Evolutionary conservation across 2,888 invertebrate genomes (phyloP), one percentile per base, ranked within the genome.

Genomic region (Morpho deidamia): DNA sequence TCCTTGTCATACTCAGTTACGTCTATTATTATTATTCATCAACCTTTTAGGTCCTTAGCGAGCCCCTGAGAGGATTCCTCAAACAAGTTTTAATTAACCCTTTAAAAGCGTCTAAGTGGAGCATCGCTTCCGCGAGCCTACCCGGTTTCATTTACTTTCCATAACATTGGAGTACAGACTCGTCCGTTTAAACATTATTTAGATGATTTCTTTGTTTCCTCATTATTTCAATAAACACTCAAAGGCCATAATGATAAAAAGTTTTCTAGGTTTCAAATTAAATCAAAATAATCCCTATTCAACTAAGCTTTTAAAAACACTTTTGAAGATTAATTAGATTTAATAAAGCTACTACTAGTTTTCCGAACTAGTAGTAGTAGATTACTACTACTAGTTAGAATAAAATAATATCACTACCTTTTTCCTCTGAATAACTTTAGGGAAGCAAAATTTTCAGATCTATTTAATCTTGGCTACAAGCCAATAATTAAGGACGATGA

Each of bases 11-110:
- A 7, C 37, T 43, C 32, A 34, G 35, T 42, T 46, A 34, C 34
- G 35, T 32, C 35, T 55, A 23, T 14, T 51, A 44, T 58, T 55
- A 55, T 51, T 46, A 47, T 55, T 51, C 44, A 53, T 59, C 51
- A 53, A 44, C 51, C 59, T 51, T 53, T 55, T 49, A 52, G 46
- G 44, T 51, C 39, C 54, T 61, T 56, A 54, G 56, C 47, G 49
- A 54, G 53, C 44, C 61, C 47, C 52, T 59, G 43, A 59, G 59
- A 56, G 54, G 56, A 58, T 60, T 60, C 52, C 56, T 58, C 53
- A 60, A 60, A 60, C 56, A 58, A 58, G 56, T 60, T 60, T 55
- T 60, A 62, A 62, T 62, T 60, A 60, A 60, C 58, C 60, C 55
- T 55, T 57, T 62, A 53, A 62, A 56, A 60, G 61, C 60, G 53